These are phyloP conservation scores for Isichthys henryi DNA, from an alignment of 2,113 vertebrate species.

Conservation along the genomic window DNA sequence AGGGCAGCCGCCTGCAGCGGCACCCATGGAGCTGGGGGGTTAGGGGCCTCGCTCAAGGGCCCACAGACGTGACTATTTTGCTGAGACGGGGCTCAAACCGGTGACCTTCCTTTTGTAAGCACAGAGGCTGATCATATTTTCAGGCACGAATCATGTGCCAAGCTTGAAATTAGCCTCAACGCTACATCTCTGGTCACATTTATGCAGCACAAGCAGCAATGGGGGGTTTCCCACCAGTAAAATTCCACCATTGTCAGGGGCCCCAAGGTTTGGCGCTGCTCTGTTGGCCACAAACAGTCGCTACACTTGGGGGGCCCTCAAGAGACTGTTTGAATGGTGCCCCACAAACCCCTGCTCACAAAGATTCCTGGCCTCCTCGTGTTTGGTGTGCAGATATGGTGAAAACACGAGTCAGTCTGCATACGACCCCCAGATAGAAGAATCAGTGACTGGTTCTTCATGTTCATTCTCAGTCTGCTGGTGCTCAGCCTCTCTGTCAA, in stretches of 20 bases:
- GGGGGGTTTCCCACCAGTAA: neutral
- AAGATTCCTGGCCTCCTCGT: neutral
- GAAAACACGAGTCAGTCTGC: neutral
- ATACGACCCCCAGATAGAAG: neutral
- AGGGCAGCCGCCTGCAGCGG: neutral
- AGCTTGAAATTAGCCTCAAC: neutral
- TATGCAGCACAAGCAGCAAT: neutral
- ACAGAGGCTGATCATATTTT: neutral
- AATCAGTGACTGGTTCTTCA: neutral
- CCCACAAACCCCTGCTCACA: neutral
- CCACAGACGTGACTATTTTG: neutral
- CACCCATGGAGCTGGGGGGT: neutral
- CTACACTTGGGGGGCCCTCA: neutral
- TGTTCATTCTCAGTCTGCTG: neutral
- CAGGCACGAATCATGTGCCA: neutral
- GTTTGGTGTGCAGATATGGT: neutral
- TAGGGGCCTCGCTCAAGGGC: neutral
- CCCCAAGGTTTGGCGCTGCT: neutral
- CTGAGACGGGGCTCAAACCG: neutral
- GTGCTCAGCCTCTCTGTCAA: neutral
- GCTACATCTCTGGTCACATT: neutral
- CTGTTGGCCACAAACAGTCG: neutral
- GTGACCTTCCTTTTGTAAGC: neutral
- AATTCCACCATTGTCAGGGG: neutral
- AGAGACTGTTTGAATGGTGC: neutral